Evolutionary conservation across 2,888 invertebrate species (phyloP).

Genomic region (Ophioninae sp.): DNA sequence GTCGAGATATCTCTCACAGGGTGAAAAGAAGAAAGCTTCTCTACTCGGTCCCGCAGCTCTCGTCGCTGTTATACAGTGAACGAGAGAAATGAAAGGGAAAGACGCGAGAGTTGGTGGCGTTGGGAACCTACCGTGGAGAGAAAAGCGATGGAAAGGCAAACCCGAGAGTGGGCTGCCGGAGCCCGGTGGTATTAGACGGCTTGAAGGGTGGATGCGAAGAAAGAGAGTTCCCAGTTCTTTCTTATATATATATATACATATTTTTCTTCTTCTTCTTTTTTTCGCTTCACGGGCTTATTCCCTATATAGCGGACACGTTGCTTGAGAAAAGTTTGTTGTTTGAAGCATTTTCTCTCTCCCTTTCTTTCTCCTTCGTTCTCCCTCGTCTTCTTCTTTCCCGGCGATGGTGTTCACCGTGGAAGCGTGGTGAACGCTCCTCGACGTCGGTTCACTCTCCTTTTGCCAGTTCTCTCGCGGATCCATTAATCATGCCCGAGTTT

Average conservation of each 20-base stretch:
- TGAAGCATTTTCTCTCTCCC: slow-evolving; percentile 72
- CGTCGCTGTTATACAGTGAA: slow-evolving; percentile 22
- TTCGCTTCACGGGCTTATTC: slow-evolving; percentile 72
- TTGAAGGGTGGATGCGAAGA: slow-evolving; percentile 81
- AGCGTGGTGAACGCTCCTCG: slow-evolving; percentile 36
- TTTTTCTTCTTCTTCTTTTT: slow-evolving; percentile 64
- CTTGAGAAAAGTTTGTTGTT: slow-evolving; percentile 86
- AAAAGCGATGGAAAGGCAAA: slow-evolving; percentile 63
- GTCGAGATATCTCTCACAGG: slow-evolving; percentile 24
- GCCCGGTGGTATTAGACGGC: slow-evolving; percentile 77
- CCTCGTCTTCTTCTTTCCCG: slow-evolving; percentile 42
- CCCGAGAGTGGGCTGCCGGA: slow-evolving; percentile 73
- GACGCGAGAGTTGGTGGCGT: slow-evolving; percentile 31
- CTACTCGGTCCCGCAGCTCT: slow-evolving; percentile 31
- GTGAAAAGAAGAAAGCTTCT: slow-evolving; percentile 58
- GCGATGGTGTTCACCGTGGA: slow-evolving; percentile 42
- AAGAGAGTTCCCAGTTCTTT: slow-evolving; percentile 79
- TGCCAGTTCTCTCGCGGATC: slow-evolving; percentile 61
- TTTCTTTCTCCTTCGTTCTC: slow-evolving; percentile 10
- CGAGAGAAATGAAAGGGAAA: slow-evolving; percentile 60
- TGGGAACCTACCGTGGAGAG: slow-evolving; percentile 14
- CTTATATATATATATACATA: slow-evolving; percentile 73
- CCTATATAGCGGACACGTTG: slow-evolving; percentile 77
- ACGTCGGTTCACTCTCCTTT: slow-evolving; percentile 65
- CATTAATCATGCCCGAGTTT: slow-evolving; percentile 72